A percentile compares a stretch with the other conserved stretches of the same genome.
These are phyloP conservation scores for Silurus aristotelis DNA, from an alignment of 2,797 vertebrate genomes.

Conservation along the genomic window DNA sequence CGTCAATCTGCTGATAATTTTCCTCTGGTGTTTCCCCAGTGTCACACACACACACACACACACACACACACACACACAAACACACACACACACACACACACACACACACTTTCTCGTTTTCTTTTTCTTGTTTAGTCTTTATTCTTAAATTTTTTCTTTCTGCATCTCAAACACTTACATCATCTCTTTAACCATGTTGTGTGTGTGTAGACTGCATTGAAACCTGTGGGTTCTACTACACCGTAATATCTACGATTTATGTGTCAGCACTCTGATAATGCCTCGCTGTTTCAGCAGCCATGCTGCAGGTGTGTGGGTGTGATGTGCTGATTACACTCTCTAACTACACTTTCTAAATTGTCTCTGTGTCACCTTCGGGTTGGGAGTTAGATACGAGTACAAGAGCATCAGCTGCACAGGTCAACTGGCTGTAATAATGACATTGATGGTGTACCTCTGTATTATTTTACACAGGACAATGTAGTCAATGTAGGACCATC, in stretches of 20 bases:
- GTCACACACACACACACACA: background rate
- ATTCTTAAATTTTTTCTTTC: background rate
- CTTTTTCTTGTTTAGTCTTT: background rate
- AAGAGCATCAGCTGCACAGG: slow-evolving; percentile 39
- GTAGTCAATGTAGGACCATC: background rate
- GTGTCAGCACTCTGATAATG: slow-evolving; percentile 50
- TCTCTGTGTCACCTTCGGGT: slow-evolving; percentile 33
- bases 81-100: background rate
- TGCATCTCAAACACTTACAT: background rate
- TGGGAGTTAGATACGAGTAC: slow-evolving; percentile 35
- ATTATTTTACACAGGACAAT: background rate
- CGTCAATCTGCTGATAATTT: slow-evolving; percentile 36
- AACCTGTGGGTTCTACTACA: slow-evolving; percentile 1
- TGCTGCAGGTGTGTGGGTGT: slow-evolving; percentile 26
- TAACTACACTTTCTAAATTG: slow-evolving; percentile 46
- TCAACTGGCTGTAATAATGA: slow-evolving; percentile 46
- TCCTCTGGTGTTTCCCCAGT: background rate
- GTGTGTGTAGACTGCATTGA: background rate
- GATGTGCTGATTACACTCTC: slow-evolving; percentile 49
- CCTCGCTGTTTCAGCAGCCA: slow-evolving; percentile 37
- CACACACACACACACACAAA: background rate
- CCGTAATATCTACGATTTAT: slow-evolving; percentile 48
- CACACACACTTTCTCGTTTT: background rate
- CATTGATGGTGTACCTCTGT: slow-evolving; percentile 30
- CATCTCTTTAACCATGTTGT: background rate